phyloP scores from a whole-genome alignment of 2,797 vertebrate species.

The Rhinatrema bivittatum region DNA sequence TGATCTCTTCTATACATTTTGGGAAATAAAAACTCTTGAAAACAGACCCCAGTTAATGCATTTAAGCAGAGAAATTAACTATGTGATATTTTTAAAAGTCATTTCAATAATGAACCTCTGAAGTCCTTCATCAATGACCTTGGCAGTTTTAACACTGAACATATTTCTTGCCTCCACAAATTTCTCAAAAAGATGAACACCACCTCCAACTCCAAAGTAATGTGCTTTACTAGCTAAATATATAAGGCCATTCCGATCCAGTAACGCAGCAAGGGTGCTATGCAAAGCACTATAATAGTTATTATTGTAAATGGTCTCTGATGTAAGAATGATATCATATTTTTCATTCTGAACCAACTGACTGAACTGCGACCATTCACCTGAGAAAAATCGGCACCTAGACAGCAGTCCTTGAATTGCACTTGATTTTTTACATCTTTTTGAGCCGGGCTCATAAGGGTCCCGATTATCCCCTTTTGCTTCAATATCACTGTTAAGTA shows the following conservation, averaged over 20 bases:
- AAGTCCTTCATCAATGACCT: conserved; percentile 73
- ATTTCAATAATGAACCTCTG: conserved; percentile 75
- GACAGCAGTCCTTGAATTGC: conserved; percentile 12
- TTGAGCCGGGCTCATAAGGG: conserved; percentile 12
- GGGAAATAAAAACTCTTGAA: too few species aligned
- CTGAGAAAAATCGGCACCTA: conserved; percentile 80
- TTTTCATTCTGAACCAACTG: conserved; percentile 54
- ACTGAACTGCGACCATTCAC: conserved; percentile 80
- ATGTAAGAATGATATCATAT: conserved; percentile 87
- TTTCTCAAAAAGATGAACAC: conserved; percentile 73
- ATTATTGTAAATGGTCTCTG: conserved; percentile 89
- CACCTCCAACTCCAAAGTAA: conserved; percentile 91
- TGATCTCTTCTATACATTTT: too few species aligned
- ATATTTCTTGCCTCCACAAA: conserved; percentile 67
- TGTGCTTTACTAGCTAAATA: conserved; percentile 86
- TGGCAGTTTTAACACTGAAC: conserved; percentile 60
- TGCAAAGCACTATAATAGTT: conserved; percentile 73
- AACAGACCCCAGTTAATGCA: too few species aligned
- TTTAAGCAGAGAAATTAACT: too few species aligned
- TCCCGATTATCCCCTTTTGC: not conserved
- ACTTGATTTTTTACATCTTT: conserved; percentile 26
- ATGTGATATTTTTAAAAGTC: conserved; percentile 58
- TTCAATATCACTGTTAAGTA: conserved; percentile 61
- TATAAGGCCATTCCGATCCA: conserved; percentile 60
- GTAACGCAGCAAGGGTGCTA: conserved; percentile 60